Evolutionary conservation across 2,888 invertebrate genomes (phyloP), one percentile per base, ranked within the genome.

Genomic region (Tipula confusa): DNA sequence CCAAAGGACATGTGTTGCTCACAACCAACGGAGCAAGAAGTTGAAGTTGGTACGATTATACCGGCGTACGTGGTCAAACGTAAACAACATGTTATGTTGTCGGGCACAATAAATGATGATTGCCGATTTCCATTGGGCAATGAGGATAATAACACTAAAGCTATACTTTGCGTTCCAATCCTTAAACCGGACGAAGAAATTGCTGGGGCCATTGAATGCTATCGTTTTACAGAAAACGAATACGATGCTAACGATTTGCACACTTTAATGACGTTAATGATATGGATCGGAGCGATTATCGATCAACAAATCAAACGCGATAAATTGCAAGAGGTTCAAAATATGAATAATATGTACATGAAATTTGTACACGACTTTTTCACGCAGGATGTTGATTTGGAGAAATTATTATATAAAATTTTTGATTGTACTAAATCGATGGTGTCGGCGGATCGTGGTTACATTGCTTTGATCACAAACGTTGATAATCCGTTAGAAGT

Each of bases 61-160:
- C 92, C 93, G 0, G 92, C 92, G 0, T 92, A 91, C 87, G 93
- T 91, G 1, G 93, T 93, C 0, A 89, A 86, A 31, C 91, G 91
- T 48, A 92, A 92, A 85, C 91, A 92, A 86, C 89, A 87, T 84
- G 86, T 90, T 15, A 87, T 92, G 24, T 87, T 92, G 0, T 91
- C 91, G 28, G 92, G 93, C 86, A 91, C 92, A n/a, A 89, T 91
- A 82, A 89, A 90, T 1, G 90, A 90, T 85, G 85, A 87, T 13
- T 64, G 64, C 13, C 86, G 90, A 83, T 90, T 90, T 87, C 89
- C 89, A 0, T 87, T 88, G 38, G 90, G 89, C 7, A 86, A 89
- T 33, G 89, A 88, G 13, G 83, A 84, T 83, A 79, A 84, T 89
- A 88, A 87, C 84, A 87, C 88, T 83, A 87, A 87, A 82, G 87